Evolutionary conservation across 2,113 vertebrate genomes (phyloP).

Genomic region (Psittacula cyanocephala): DNA sequence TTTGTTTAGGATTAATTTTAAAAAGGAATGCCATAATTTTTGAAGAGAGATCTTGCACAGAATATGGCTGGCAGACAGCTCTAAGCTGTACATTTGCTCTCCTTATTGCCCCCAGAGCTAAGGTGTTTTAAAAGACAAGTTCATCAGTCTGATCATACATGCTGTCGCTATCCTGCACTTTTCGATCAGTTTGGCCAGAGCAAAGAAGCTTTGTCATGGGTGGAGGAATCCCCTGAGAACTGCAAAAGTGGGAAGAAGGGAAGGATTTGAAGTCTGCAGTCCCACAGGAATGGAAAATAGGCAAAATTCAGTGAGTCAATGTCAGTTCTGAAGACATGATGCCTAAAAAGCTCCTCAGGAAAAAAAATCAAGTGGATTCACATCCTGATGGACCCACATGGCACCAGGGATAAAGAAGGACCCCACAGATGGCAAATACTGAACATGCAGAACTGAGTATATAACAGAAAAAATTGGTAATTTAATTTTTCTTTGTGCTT

Average conservation of each 20-base stretch:
- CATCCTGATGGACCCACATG: background rate
- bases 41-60: background rate
- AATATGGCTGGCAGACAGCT: background rate
- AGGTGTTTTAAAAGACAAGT: background rate
- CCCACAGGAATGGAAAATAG: background rate
- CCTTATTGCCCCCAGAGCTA: background rate
- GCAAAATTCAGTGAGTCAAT: background rate
- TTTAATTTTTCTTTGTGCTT: background rate
- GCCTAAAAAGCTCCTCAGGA: background rate
- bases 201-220: background rate
- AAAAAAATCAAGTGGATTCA: background rate
- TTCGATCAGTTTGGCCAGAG: background rate
- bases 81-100: background rate
- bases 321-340: background rate
- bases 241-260: background rate
- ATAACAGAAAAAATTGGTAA: background rate
- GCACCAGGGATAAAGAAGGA: background rate
- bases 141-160: background rate
- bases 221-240: background rate
- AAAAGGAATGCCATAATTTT: background rate
- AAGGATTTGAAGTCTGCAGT: background rate
- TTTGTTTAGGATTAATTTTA: conserved; percentile 32
- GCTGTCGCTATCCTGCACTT: background rate
- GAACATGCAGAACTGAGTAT: background rate
- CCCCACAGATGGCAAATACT: rapidly evolving